phyloP scores from a whole-genome alignment of 2,888 invertebrate genomes.

The Resseliella maxima region DNA sequence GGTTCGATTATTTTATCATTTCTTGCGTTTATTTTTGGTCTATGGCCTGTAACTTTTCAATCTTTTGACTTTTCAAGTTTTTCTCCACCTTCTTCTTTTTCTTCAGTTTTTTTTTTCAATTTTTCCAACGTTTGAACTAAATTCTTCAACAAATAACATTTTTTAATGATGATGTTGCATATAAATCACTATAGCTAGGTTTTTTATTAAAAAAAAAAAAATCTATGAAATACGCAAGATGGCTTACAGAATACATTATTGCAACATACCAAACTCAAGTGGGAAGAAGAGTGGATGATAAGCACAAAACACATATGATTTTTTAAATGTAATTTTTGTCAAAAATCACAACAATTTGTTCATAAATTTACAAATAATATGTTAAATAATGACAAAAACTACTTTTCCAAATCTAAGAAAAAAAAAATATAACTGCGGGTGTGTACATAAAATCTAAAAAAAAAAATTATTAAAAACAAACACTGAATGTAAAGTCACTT shows the following conservation, averaged over 20 bases:
- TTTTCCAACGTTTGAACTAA: background rate
- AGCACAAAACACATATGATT: constrained; percentile 32
- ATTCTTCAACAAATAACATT: too few relatives aligned
- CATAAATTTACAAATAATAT: constrained; percentile 24
- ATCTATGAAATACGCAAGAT: constrained; percentile 13
- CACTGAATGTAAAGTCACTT: constrained; percentile 40
- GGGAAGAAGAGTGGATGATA: constrained; percentile 42
- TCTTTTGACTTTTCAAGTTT: background rate
- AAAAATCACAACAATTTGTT: constrained; percentile 20
- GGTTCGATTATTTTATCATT: constrained; percentile 53
- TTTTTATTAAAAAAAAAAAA: background rate
- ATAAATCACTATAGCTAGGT: background rate
- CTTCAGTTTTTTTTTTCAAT: background rate
- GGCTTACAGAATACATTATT: constrained; percentile 9
- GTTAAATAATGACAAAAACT: constrained; percentile 2
- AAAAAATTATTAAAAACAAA: constrained; percentile 30
- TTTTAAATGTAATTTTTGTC: constrained; percentile 18
- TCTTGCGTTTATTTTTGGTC: constrained; percentile 26
- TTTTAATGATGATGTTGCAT: too few relatives aligned
- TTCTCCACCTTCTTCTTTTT: too few relatives aligned
- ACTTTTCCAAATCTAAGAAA: background rate
- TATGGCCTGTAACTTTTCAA: background rate
- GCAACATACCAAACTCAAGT: constrained; percentile 53
- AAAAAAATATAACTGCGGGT: background rate
- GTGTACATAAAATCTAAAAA: constrained; percentile 10